Evolutionary conservation across 2,888 invertebrate species (phyloP).

Genomic region (Eilema griseolum): DNA sequence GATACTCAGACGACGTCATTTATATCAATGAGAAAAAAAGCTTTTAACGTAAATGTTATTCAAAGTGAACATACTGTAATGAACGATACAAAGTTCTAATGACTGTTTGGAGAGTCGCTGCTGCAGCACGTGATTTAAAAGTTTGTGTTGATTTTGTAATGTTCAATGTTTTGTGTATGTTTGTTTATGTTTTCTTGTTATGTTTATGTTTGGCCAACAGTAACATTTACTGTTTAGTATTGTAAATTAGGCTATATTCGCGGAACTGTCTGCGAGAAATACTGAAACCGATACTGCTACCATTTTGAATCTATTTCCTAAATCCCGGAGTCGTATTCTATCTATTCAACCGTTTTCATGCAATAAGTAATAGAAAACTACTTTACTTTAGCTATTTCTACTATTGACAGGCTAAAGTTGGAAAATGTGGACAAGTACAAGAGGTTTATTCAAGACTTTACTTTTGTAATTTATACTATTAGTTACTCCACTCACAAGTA

Average conservation of each 20-base stretch:
- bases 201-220: slow-evolving; percentile 3
- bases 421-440: too few relatives aligned
- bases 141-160: slow-evolving; percentile 20
- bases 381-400: too few relatives aligned
- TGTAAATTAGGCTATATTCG: not conserved
- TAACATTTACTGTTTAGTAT: not conserved
- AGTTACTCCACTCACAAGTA: too few relatives aligned
- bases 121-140: slow-evolving; percentile 32
- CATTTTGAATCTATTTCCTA: too few relatives aligned
- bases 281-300: not conserved
- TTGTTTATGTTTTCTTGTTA: not conserved
- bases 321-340: too few relatives aligned
- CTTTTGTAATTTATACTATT: too few relatives aligned
- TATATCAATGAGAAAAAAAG: slow-evolving; percentile 83
- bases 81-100: slow-evolving; percentile 56
- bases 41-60: slow-evolving; percentile 76
- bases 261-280: not conserved
- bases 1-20: slow-evolving; percentile 73
- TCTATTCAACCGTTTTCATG: too few relatives aligned
- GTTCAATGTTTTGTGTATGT: slow-evolving; percentile 11
- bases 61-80: slow-evolving; percentile 63
- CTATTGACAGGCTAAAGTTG: too few relatives aligned
- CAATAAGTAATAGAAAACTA: too few relatives aligned
- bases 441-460: too few relatives aligned
- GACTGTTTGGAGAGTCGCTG: slow-evolving; percentile 43